These are phyloP conservation scores for Chiroxiphia lanceolata DNA, from an alignment of 2,797 vertebrate genomes.

Conservation along the genomic window DNA sequence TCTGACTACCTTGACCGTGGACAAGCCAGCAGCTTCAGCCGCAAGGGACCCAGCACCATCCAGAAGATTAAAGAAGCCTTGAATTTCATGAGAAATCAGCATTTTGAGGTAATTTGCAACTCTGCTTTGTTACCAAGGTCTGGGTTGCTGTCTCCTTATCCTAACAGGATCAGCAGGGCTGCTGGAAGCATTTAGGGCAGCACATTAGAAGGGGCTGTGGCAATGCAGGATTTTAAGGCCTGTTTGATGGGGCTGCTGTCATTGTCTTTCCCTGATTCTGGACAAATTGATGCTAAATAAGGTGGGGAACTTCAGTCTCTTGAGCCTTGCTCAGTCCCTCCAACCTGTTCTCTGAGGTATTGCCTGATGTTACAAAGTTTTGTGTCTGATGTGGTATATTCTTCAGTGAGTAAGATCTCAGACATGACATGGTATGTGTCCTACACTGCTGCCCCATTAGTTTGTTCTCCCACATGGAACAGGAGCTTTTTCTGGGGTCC, in stretches of 20 bases:
- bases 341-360: not conserved
- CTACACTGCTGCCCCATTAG: not conserved
- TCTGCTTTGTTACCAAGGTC: not conserved
- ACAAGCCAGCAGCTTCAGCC: conserved; percentile 88
- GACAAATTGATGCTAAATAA: not conserved
- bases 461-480: not conserved
- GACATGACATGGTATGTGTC: not conserved
- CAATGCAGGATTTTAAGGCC: not conserved
- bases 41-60: conserved; percentile 96
- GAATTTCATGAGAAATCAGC: conserved; percentile 99
- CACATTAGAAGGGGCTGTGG: not conserved
- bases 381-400: not conserved
- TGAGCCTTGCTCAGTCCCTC: not conserved
- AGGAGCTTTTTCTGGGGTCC: not conserved
- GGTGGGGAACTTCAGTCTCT: not conserved
- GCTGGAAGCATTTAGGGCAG: not conserved
- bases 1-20: conserved; percentile 94
- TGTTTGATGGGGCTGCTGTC: not conserved
- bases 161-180: not conserved
- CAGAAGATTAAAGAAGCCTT: conserved; percentile 98
- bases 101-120: conserved; percentile 87
- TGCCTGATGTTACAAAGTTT: not conserved
- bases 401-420: not conserved
- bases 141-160: not conserved
- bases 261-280: not conserved